Conservation (phyloP, 2,797 vertebrate genomes). For the Danio jaintianensis region DNA sequence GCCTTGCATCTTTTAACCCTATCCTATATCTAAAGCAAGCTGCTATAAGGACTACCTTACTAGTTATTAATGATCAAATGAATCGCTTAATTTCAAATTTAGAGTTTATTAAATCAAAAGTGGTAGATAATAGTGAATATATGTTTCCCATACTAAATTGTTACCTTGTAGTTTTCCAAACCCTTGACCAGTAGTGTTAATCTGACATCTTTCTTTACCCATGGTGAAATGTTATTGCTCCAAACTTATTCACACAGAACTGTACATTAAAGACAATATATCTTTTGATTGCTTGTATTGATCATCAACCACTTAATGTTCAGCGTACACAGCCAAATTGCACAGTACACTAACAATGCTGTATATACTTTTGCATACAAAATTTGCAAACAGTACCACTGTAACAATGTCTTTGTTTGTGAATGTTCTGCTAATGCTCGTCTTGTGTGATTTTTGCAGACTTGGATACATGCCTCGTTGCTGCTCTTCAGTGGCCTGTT, state of each 20-base stretch:
- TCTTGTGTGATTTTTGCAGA: slow-evolving; percentile 76
- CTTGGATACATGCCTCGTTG: slow-evolving; percentile 84
- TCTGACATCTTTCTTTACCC: neutral
- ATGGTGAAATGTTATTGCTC: too few species aligned
- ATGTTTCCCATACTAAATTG: too few species aligned
- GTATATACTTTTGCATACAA: too few species aligned
- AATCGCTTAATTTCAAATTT: too few species aligned
- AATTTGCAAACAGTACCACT: neutral
- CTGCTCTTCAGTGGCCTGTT: slow-evolving; percentile 76
- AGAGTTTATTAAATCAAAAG: too few species aligned
- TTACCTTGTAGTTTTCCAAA: too few species aligned
- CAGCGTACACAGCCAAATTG: neutral
- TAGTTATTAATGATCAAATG: too few species aligned
- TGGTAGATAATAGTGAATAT: too few species aligned
- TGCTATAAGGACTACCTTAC: too few species aligned
- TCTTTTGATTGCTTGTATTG: neutral
- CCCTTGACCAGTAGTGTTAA: neutral
- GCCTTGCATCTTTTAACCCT: too few species aligned
- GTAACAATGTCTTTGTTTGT: neutral
- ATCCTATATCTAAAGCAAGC: too few species aligned
- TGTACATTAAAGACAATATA: neutral
- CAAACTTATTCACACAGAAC: neutral
- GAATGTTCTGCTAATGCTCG: neutral
- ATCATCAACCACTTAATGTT: neutral
- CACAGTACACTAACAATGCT: neutral